Conservation (phyloP, 2,888 invertebrate species). For the Sthenelais limicola region DNA sequence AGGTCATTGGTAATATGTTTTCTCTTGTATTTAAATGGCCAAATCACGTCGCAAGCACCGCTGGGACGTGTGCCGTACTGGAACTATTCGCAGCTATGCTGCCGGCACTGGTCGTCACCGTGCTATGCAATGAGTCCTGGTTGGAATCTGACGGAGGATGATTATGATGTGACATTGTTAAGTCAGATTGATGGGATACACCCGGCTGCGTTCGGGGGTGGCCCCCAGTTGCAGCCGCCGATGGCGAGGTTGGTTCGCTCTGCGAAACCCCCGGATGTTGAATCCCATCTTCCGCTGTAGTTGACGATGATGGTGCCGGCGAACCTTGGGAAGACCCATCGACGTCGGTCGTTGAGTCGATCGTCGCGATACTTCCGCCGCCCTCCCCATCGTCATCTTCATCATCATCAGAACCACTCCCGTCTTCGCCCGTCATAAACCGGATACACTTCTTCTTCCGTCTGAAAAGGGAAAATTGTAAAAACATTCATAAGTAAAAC, state of each 20-base stretch:
- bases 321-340: constrained; percentile 36
- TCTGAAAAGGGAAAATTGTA: constrained; percentile 58
- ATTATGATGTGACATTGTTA: constrained; percentile 11
- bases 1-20: neutral
- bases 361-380: constrained; percentile 23
- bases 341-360: constrained; percentile 38
- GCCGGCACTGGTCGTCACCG: constrained; percentile 11
- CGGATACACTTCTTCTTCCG: constrained; percentile 75
- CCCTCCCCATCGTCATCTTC: constrained; percentile 49
- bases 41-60: constrained; percentile 34
- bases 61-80: neutral
- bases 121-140: constrained; percentile 36
- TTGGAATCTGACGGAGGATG: constrained; percentile 28
- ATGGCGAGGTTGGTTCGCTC: constrained; percentile 22
- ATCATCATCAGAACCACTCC: constrained; percentile 56
- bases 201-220: no score
- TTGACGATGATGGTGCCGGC: constrained; percentile 34
- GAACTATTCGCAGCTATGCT: constrained; percentile 12
- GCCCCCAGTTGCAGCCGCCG: neutral
- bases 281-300: constrained; percentile 8
- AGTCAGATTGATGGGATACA: no score
- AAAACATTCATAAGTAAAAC: neutral
- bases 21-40: neutral
- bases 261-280: constrained; percentile 38
- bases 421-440: constrained; percentile 63